A percentile compares a stretch with the other conserved stretches of the same genome.
phyloP scores from a whole-genome alignment of 2,888 invertebrate species.

The Dichetophora obliterata region DNA sequence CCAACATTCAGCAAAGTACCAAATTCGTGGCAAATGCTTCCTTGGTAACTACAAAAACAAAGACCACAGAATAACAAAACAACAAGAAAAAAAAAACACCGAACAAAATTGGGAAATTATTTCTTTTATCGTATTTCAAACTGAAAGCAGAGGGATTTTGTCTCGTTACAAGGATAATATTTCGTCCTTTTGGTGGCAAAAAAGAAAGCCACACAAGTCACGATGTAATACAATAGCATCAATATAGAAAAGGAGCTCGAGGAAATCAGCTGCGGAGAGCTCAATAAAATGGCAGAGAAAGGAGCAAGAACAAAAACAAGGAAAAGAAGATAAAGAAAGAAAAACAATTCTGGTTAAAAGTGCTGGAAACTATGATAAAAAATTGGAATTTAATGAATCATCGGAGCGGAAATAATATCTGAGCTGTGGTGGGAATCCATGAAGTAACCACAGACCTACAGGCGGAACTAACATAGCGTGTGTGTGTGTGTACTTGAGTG shows the following conservation, averaged over 20 bases:
- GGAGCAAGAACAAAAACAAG: neutral
- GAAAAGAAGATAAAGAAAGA: neutral
- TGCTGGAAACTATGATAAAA: constrained; percentile 46
- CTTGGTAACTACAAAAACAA: neutral
- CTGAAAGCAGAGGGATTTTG: neutral
- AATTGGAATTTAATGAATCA: constrained; percentile 45
- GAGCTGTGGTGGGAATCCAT: neutral
- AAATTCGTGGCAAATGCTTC: too few species aligned
- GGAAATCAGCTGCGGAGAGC: neutral
- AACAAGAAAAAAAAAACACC: neutral
- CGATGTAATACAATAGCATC: neutral
- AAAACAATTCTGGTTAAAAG: constrained; percentile 25
- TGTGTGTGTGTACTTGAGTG: neutral
- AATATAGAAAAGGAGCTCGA: neutral
- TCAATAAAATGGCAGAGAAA: neutral
- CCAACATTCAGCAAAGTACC: too few species aligned
- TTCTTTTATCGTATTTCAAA: neutral
- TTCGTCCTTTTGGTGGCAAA: neutral
- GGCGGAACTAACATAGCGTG: neutral
- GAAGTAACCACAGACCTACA: neutral
- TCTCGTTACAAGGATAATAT: neutral
- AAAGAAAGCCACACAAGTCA: neutral
- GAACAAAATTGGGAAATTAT: neutral
- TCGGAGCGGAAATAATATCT: constrained; percentile 38
- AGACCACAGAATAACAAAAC: neutral